Evolutionary conservation across 1,140 invertebrate species (phyloP).

Genomic region (Cryptotermes secundus): DNA sequence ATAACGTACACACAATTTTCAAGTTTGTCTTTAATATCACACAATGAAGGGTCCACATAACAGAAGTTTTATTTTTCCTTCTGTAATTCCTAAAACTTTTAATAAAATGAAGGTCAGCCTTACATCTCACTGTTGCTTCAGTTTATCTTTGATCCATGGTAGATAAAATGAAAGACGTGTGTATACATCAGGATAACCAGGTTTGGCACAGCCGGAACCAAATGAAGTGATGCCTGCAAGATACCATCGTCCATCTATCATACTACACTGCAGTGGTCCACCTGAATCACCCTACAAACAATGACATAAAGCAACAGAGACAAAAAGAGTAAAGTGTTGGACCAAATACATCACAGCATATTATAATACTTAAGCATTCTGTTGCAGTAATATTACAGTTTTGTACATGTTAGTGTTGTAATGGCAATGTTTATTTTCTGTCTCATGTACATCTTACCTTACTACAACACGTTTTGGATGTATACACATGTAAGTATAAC

Average conservation of each 20-base stretch:
- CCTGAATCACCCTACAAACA: slow-evolving; percentile 74
- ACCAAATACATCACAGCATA: no score
- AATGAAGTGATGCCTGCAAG: slow-evolving; percentile 86
- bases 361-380: no score
- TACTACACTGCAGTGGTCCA: slow-evolving; percentile 76
- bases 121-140: slow-evolving; percentile 11
- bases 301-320: slow-evolving; percentile 39
- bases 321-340: background rate
- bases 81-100: background rate
- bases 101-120: background rate
- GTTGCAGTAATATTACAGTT: no score
- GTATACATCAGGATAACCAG: slow-evolving; percentile 84
- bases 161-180: slow-evolving; percentile 80
- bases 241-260: slow-evolving; percentile 77
- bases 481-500: no score
- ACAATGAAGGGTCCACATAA: background rate
- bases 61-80: background rate
- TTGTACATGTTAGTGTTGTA: no score
- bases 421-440: no score
- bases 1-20: no score
- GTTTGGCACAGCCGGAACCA: slow-evolving; percentile 82
- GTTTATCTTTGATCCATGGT: slow-evolving; percentile 68
- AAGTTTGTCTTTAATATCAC: background rate
- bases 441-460: no score
- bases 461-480: no score